Conservation (phyloP, 2,888 invertebrate species). For the Patella depressa region DNA sequence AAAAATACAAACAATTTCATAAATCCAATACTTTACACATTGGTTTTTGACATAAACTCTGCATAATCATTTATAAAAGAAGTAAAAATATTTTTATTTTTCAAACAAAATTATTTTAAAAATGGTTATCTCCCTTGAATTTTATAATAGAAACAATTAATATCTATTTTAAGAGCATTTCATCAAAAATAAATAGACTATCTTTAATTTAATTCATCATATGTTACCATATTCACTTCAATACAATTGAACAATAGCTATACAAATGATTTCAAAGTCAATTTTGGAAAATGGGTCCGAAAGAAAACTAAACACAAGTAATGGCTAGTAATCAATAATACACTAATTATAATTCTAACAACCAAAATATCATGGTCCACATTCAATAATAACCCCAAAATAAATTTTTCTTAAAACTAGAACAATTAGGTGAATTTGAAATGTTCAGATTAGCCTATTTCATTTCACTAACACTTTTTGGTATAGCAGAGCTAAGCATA, state of each 20-base stretch:
- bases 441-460: too few species aligned
- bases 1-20: too few species aligned
- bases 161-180: too few species aligned
- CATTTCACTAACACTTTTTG: too few species aligned
- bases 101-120: neutral
- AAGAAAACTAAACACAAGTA: constrained; percentile 11
- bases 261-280: neutral
- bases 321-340: neutral
- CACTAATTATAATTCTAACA: neutral
- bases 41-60: too few species aligned
- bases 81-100: too few species aligned
- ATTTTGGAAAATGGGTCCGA: constrained; percentile 22
- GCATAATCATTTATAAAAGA: too few species aligned
- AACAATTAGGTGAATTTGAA: too few species aligned
- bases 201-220: too few species aligned
- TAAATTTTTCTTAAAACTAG: neutral
- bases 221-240: neutral
- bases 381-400: constrained; percentile 25
- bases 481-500: too few species aligned
- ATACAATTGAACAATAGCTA: neutral
- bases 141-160: neutral
- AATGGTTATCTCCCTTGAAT: neutral
- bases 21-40: too few species aligned
- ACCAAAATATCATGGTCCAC: constrained; percentile 22
- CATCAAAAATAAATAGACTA: too few species aligned